Base-by-base conservation (phyloP, 2,888 invertebrate species). In the Pharmacophagus antenor region DNA sequence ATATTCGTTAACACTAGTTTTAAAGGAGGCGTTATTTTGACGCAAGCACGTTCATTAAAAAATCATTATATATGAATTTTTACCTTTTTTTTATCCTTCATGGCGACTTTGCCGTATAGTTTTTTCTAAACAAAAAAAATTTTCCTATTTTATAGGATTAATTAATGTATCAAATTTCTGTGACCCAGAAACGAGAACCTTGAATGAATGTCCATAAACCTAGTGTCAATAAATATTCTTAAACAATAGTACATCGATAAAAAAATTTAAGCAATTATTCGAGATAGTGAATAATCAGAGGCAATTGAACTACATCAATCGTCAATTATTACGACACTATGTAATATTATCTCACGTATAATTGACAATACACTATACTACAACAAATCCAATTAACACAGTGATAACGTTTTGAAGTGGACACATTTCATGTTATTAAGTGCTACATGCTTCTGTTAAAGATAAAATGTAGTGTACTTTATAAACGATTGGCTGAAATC, bases 311-410 rank as follows among this genome's bases (percentile, higher is more conserved):
- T 48, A 56, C 41, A n/a, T n/a, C 41, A 50, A 57, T 57, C 50
- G 44, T 42, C 7, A 27, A 44, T 52, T 44, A 52, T 46, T 31
- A n/a, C 20, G 5, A 51, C 22, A 57, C 44, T 7, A 22, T 52
- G 37, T 58, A 42, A 49, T 15, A 21, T 52, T 58, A 58, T 58
- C 58, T 41, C 12, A 12, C 10, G 2, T 41, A 48, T 56, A 56
- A 56, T 56, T 50, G 50, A 57, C 47, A n/a, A 52, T 47, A 21
- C 44, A 51, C 51, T 58, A 18, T 18, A 44, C 18, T 20, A 37
- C 37, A 37, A 44, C 37, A 46, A 47, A 52, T 21, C 37, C 46
- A 52, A 52, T 52, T 58, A 58, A 47, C 15, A 23, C 52, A 58
- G 37, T 41, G 58, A 58, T 52, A 58, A 52, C 20, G 21, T 25